These are phyloP conservation scores for Heteromurus nitidus DNA, from an alignment of 2,888 invertebrate species.

Conservation along the genomic window DNA sequence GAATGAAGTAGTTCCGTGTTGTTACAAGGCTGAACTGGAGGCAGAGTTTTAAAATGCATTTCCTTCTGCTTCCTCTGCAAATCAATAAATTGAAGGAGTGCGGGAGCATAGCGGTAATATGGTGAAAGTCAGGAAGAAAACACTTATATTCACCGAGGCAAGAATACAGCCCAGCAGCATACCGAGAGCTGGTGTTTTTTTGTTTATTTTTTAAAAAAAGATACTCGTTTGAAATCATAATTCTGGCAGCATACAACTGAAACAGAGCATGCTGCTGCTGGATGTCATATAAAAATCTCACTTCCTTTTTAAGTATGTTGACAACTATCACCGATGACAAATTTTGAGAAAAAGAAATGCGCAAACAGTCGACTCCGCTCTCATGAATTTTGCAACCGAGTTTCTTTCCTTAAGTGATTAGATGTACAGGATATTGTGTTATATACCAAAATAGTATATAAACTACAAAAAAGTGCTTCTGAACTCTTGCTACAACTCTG, in stretches of 20 bases:
- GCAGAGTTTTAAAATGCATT: constrained; percentile 61
- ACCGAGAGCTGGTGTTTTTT: not conserved
- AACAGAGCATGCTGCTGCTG: constrained; percentile 14
- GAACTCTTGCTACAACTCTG: no score
- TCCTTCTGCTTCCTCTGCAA: constrained; percentile 45
- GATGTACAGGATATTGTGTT: not conserved
- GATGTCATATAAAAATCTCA: constrained; percentile 17
- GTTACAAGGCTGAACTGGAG: no score
- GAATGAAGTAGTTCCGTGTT: no score
- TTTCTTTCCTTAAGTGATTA: constrained; percentile 21
- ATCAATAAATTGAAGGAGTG: constrained; percentile 52
- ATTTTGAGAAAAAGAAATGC: constrained; percentile 22
- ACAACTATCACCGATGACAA: constrained; percentile 34
- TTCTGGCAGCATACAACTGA: constrained; percentile 10
- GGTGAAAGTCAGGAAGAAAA: not conserved
- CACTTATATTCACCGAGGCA: not conserved
- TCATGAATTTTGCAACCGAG: constrained; percentile 38
- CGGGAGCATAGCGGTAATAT: constrained; percentile 23
- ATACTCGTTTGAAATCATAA: constrained; percentile 6
- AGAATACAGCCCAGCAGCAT: not conserved
- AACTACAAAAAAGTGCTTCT: no score
- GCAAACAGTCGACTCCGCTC: constrained; percentile 27
- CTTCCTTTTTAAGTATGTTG: constrained; percentile 22
- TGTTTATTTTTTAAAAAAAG: constrained; percentile 4
- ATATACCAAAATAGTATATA: no score